phyloP scores from a whole-genome alignment of 2,888 invertebrate genomes.

The Dasypogon diadema region DNA sequence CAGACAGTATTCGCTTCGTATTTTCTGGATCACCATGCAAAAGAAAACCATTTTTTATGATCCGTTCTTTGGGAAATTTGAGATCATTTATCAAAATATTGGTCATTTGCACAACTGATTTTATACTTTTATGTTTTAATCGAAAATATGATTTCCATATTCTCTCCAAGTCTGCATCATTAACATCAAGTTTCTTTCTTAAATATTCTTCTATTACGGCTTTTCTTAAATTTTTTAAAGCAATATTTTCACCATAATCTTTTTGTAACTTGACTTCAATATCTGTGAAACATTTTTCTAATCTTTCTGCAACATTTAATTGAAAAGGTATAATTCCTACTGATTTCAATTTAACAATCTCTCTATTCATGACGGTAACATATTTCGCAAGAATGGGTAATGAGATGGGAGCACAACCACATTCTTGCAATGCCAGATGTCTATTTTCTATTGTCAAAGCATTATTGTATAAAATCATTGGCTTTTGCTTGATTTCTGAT shows the following conservation, averaged over 20 bases:
- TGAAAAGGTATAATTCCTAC: slow-evolving; percentile 65
- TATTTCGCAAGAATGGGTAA: slow-evolving; percentile 68
- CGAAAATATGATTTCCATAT: slow-evolving; percentile 65
- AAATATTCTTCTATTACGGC: slow-evolving; percentile 65
- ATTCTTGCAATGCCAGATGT: slow-evolving; percentile 73
- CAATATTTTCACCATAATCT: slow-evolving; percentile 59
- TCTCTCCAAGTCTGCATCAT: slow-evolving; percentile 63
- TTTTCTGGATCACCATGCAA: slow-evolving; percentile 73
- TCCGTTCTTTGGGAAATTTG: slow-evolving; percentile 70
- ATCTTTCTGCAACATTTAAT: slow-evolving; percentile 65
- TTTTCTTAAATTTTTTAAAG: slow-evolving; percentile 63
- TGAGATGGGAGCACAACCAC: slow-evolving; percentile 70
- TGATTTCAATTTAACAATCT: slow-evolving; percentile 66
- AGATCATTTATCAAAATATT: slow-evolving; percentile 72
- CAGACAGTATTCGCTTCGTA: slow-evolving; percentile 71
- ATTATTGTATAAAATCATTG: slow-evolving; percentile 72
- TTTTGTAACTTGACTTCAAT: slow-evolving; percentile 56
- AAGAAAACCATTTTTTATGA: slow-evolving; percentile 74
- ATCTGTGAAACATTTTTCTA: slow-evolving; percentile 61
- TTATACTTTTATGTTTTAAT: slow-evolving; percentile 69
- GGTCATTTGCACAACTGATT: slow-evolving; percentile 71
- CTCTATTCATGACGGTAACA: slow-evolving; percentile 63
- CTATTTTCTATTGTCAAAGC: slow-evolving; percentile 74
- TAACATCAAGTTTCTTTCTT: slow-evolving; percentile 66
- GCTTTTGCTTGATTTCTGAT: slow-evolving; percentile 71